phyloP scores from a whole-genome alignment of 2,797 vertebrate species.

The Myiothlypis chrysogaster region DNA sequence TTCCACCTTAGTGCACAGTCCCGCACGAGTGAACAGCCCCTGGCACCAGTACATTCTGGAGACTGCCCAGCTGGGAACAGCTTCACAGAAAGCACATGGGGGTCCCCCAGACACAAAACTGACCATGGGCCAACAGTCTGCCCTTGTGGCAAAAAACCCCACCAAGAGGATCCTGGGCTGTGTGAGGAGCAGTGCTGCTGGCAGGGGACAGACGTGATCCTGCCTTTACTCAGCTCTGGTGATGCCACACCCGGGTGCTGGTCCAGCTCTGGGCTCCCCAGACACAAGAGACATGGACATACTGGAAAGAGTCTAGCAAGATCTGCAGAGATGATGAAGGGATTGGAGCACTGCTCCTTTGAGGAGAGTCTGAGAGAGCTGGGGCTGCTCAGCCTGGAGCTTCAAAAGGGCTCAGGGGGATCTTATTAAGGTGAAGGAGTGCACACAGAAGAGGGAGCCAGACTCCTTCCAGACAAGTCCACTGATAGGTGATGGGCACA shows the following conservation, averaged over 20 bases:
- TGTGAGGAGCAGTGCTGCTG: background rate
- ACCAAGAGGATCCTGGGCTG: background rate
- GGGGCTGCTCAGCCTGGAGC: background rate
- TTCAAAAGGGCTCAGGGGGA: background rate
- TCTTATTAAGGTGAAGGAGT: background rate
- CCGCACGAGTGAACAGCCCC: background rate
- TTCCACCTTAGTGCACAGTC: background rate
- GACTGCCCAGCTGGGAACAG: background rate
- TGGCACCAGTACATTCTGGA: background rate
- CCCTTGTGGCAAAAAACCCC: background rate
- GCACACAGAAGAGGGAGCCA: background rate
- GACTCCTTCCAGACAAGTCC: background rate
- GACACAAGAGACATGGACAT: background rate
- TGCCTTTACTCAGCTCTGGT: background rate
- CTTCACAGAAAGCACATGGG: background rate
- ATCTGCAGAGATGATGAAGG: background rate
- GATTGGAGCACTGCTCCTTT: background rate
- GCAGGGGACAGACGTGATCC: accelerated
- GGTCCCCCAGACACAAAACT: background rate
- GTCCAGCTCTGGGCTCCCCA: background rate
- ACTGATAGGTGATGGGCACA: background rate
- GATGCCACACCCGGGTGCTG: accelerated
- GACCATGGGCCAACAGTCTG: background rate
- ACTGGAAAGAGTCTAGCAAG: background rate
- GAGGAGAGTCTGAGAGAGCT: background rate